Evolutionary conservation across 2,888 invertebrate species (phyloP).

Genomic region (Eudemis profundana): DNA sequence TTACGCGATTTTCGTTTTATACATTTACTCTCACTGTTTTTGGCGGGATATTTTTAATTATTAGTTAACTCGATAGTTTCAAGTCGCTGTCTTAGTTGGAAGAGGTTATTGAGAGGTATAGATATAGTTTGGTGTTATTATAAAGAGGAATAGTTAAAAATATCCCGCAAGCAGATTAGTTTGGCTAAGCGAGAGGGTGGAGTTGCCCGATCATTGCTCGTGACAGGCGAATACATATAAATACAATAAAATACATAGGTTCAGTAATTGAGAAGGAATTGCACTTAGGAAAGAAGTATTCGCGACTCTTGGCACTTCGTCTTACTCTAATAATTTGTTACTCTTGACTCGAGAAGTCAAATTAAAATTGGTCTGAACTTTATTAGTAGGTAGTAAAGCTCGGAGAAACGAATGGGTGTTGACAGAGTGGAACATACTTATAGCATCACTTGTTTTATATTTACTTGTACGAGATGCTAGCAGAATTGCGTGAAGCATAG

Average conservation of each 20-base stretch:
- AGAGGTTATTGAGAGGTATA: background rate
- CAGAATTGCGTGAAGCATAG: constrained; percentile 9
- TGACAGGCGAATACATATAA: constrained; percentile 44
- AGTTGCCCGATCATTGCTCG: constrained; percentile 45
- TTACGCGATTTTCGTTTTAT: constrained; percentile 59
- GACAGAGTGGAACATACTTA: constrained; percentile 30
- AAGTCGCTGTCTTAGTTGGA: background rate
- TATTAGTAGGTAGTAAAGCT: constrained; percentile 40
- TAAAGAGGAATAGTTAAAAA: constrained; percentile 51
- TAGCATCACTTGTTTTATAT: background rate
- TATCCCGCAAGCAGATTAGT: constrained; percentile 56
- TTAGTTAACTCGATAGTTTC: background rate
- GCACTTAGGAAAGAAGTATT: constrained; percentile 74
- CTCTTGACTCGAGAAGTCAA: constrained; percentile 49
- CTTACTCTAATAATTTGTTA: constrained; percentile 71
- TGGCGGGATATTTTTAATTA: constrained; percentile 65
- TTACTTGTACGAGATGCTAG: constrained; percentile 4
- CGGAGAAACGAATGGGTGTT: constrained; percentile 43
- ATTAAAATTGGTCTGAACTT: constrained; percentile 42
- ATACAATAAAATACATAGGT: constrained; percentile 55
- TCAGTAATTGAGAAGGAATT: constrained; percentile 77
- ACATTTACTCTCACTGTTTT: constrained; percentile 66
- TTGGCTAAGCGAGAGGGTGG: constrained; percentile 62
- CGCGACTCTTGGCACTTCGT: constrained; percentile 81
- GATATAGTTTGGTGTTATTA: constrained; percentile 1